These are phyloP conservation scores for Spodoptera litura DNA, from an alignment of 1,140 invertebrate species.

Conservation along the genomic window DNA sequence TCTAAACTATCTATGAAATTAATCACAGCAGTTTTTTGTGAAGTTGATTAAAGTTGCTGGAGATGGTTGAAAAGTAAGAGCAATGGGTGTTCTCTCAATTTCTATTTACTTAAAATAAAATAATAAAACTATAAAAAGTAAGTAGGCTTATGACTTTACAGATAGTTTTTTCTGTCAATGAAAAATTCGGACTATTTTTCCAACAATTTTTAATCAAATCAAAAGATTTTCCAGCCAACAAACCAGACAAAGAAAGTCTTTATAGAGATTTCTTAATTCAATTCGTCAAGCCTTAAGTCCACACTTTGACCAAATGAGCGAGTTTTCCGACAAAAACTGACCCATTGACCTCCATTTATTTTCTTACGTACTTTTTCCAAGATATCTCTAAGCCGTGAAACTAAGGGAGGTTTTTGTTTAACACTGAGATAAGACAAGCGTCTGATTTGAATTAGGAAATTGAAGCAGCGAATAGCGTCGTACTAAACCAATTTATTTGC, in stretches of 20 bases:
- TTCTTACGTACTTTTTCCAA: slow-evolving; percentile 38
- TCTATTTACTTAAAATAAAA: too few relatives aligned
- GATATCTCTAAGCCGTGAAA: slow-evolving; percentile 37
- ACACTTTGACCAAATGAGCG: slow-evolving; percentile 54
- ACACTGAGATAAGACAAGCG: slow-evolving; percentile 55
- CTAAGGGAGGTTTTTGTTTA: slow-evolving; percentile 57
- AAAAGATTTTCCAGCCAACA: background rate
- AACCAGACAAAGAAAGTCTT: background rate
- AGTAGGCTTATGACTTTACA: too few relatives aligned
- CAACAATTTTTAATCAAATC: background rate
- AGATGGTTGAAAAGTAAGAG: too few relatives aligned
- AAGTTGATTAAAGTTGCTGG: background rate
- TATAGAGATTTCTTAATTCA: slow-evolving; percentile 50
- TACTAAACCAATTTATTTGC: slow-evolving; percentile 62
- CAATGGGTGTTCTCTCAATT: too few relatives aligned
- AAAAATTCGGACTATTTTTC: background rate
- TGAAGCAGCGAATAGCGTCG: slow-evolving; percentile 54
- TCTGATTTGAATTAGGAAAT: slow-evolving; percentile 71
- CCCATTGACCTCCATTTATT: slow-evolving; percentile 57
- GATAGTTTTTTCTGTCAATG: too few relatives aligned
- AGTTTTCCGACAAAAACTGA: slow-evolving; percentile 52
- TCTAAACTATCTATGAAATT: background rate
- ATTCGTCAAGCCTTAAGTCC: slow-evolving; percentile 52
- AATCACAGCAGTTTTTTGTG: background rate
- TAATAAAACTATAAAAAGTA: too few relatives aligned